A percentile compares a stretch with the other conserved stretches of the same genome.
Evolutionary conservation across 2,113 vertebrate species (phyloP).

Genomic region (Tor tambroides): DNA sequence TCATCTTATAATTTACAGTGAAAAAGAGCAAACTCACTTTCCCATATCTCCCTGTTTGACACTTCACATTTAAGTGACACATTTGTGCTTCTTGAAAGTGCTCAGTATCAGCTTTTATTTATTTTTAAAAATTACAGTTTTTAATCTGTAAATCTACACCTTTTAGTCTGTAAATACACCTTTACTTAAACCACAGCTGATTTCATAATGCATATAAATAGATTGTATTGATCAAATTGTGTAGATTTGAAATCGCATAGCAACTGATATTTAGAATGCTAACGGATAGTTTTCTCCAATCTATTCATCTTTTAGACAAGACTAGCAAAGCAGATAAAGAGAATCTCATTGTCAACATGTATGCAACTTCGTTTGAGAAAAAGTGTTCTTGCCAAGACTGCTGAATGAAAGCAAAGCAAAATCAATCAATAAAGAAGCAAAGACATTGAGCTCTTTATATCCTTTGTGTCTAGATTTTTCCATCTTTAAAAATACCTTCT

Average conservation of each 20-base stretch:
- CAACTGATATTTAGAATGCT: not conserved
- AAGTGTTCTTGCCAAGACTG: not conserved
- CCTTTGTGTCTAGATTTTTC: not conserved
- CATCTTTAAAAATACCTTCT: not conserved
- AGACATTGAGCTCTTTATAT: not conserved
- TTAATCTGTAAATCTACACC: no score
- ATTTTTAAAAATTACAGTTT: no score
- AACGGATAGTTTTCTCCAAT: not conserved
- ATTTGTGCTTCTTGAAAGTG: not conserved
- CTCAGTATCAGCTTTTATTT: no score
- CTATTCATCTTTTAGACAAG: not conserved
- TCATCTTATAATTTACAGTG: not conserved
- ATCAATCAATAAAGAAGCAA: not conserved
- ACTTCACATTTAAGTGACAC: not conserved
- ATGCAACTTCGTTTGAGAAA: not conserved
- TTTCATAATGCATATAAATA: no score
- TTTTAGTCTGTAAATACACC: no score
- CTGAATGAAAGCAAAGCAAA: conserved; percentile 2
- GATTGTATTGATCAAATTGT: not conserved
- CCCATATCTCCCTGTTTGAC: no score
- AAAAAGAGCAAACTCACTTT: not conserved
- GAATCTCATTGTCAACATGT: not conserved
- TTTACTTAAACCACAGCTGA: no score
- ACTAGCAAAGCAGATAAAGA: not conserved
- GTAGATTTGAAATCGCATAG: not conserved